These are phyloP conservation scores for Pyrgilauda ruficollis DNA, from an alignment of 2,113 vertebrate genomes.

Conservation along the genomic window DNA sequence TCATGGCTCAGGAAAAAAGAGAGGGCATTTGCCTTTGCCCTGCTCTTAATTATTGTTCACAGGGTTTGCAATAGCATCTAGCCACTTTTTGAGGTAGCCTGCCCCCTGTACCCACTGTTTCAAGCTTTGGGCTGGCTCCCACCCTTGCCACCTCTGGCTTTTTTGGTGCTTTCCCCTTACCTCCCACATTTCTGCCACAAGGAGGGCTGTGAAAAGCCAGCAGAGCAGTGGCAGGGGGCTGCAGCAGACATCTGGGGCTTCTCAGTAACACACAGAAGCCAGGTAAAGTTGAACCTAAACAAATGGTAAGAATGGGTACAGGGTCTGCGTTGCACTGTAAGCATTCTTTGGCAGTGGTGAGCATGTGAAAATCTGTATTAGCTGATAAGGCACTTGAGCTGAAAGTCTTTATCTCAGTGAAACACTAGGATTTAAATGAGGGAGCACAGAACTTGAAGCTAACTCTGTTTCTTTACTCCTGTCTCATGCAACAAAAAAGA, in stretches of 20 bases:
- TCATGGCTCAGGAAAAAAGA: fast-evolving
- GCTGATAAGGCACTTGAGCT: background rate
- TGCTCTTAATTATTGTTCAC: background rate
- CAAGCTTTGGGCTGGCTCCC: background rate
- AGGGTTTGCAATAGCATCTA: background rate
- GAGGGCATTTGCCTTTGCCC: background rate
- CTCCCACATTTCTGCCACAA: background rate
- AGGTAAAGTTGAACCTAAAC: background rate
- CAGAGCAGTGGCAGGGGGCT: background rate
- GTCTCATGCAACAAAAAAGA: background rate
- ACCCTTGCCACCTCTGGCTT: background rate
- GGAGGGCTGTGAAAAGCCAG: background rate
- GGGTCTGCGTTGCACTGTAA: background rate
- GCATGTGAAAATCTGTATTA: background rate
- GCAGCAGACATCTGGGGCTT: background rate
- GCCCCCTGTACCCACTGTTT: fast-evolving
- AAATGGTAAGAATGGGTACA: background rate
- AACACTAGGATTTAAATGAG: background rate
- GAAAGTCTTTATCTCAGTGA: background rate
- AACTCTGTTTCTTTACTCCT: background rate
- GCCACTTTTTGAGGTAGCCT: background rate
- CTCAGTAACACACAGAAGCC: background rate
- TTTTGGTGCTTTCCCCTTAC: background rate
- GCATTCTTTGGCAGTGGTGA: background rate
- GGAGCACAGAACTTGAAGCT: background rate